Evolutionary conservation across 2,888 invertebrate genomes (phyloP).

Genomic region (Mesorhabditis spiculigera): DNA sequence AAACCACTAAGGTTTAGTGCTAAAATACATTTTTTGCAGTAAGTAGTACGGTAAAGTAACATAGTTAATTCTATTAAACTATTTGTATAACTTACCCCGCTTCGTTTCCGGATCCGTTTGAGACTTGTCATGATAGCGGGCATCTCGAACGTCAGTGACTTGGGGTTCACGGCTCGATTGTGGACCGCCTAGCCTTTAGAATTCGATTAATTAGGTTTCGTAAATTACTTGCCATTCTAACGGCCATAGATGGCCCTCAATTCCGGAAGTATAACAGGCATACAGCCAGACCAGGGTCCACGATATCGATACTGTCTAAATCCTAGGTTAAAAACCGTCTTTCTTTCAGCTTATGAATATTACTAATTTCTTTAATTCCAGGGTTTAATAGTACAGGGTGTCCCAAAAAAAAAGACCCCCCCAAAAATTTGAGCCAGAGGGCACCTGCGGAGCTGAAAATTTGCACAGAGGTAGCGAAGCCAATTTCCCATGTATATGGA

Average conservation of each 20-base stretch:
- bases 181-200: slow-evolving; percentile 28
- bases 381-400: no score
- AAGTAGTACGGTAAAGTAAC: background rate
- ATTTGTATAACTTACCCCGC: slow-evolving; percentile 16
- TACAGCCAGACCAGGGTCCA: slow-evolving; percentile 38
- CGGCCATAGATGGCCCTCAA: slow-evolving; percentile 33
- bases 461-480: no score
- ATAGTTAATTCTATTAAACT: background rate
- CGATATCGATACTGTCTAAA: slow-evolving; percentile 29
- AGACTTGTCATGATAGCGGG: slow-evolving; percentile 32
- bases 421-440: no score
- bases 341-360: background rate
- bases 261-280: slow-evolving; percentile 28
- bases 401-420: no score
- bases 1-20: slow-evolving; percentile 33
- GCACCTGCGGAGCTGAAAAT: no score
- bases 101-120: slow-evolving; percentile 36
- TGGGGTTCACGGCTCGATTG: slow-evolving; percentile 24
- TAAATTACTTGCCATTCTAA: slow-evolving; percentile 22
- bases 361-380: no score
- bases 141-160: slow-evolving; percentile 21
- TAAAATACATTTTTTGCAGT: slow-evolving; percentile 15
- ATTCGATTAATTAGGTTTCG: background rate
- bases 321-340: background rate
- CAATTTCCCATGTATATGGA: no score